phyloP scores from a whole-genome alignment of 2,797 vertebrate species.

The Macrochelys suwanniensis region DNA sequence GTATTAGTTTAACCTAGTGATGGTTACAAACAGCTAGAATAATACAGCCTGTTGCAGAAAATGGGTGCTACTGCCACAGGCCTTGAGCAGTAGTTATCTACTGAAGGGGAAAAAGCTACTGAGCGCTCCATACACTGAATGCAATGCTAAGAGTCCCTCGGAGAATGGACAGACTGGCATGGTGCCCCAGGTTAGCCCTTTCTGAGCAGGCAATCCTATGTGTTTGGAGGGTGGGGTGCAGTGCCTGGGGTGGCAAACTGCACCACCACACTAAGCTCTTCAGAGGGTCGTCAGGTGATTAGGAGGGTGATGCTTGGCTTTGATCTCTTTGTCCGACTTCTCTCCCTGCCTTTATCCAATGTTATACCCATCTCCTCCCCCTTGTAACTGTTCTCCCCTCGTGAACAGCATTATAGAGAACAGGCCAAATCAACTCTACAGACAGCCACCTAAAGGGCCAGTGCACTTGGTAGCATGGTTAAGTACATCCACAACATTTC shows the following conservation, averaged over 20 bases:
- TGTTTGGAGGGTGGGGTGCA: background rate
- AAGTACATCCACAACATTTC: background rate
- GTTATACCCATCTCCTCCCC: background rate
- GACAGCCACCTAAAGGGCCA: background rate
- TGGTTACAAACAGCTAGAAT: background rate
- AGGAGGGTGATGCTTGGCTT: background rate
- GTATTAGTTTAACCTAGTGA: accelerated
- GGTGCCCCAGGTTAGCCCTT: background rate
- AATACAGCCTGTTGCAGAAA: accelerated
- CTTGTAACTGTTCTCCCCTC: background rate
- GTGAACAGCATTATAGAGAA: background rate
- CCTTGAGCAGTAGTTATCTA: background rate
- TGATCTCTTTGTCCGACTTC: background rate
- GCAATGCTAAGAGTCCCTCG: background rate
- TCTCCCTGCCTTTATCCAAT: background rate
- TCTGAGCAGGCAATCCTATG: background rate
- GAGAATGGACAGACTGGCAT: background rate
- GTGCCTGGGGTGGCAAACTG: background rate
- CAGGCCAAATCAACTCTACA: background rate
- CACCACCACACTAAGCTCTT: background rate
- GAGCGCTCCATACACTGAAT: background rate
- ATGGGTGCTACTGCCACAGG: background rate
- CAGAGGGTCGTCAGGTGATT: accelerated
- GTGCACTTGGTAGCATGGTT: too few relatives aligned
- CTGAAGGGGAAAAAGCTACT: too few relatives aligned